Percentiles rank a stretch among this genome's conserved stretches.
phyloP scores from a whole-genome alignment of 1,140 invertebrate genomes.

The Drosophila santomea region DNA sequence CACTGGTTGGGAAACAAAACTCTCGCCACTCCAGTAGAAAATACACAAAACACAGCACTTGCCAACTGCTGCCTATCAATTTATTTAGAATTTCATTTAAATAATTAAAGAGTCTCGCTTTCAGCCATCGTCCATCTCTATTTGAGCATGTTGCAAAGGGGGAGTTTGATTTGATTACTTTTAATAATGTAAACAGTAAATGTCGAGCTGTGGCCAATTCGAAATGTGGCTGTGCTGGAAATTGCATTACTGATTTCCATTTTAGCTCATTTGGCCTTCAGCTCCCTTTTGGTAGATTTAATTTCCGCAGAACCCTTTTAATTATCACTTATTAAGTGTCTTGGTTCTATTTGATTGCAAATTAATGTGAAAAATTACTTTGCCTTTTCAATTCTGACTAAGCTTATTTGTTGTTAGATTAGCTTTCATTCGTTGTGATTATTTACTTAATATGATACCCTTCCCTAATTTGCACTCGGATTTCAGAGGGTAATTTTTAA shows the following conservation, averaged over 20 bases:
- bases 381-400: neutral
- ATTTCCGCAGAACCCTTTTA: neutral
- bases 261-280: slow-evolving; percentile 16
- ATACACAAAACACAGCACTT: slow-evolving; percentile 16
- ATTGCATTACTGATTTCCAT: slow-evolving; percentile 27
- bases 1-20: slow-evolving; percentile 24
- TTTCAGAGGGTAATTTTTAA: slow-evolving; percentile 11
- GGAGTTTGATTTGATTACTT: slow-evolving; percentile 55
- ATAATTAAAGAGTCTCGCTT: slow-evolving; percentile 53
- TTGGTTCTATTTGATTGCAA: neutral
- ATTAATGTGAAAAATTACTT: neutral
- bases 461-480: slow-evolving; percentile 4
- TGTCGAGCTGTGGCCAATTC: slow-evolving; percentile 33
- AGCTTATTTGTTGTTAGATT: no score
- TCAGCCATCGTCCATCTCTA: slow-evolving; percentile 9
- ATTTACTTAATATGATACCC: neutral
- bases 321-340: neutral
- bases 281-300: neutral
- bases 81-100: slow-evolving; percentile 54
- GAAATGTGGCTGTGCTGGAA: slow-evolving; percentile 26
- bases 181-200: slow-evolving; percentile 41
- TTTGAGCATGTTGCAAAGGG: slow-evolving; percentile 26
- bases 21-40: slow-evolving; percentile 1
- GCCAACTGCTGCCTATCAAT: slow-evolving; percentile 22
- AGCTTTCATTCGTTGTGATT: slow-evolving; percentile 5